Evolutionary conservation across 2,888 invertebrate species (phyloP).

Genomic region (Synergus itoensis): DNA sequence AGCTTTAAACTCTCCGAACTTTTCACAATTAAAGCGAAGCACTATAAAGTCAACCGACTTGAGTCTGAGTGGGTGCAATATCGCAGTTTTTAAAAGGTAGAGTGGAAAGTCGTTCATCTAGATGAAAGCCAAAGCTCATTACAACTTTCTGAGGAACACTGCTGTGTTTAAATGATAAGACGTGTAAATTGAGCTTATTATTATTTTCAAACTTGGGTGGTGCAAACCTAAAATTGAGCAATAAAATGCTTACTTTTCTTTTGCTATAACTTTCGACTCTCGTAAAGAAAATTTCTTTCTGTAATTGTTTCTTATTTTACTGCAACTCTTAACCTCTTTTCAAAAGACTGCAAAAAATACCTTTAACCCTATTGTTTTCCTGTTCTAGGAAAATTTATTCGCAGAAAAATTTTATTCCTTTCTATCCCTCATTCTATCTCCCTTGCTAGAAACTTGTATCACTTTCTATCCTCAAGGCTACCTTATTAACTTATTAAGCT

Average conservation of each 20-base stretch:
- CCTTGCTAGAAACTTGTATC: too few relatives aligned
- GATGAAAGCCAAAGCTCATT: constrained; percentile 27
- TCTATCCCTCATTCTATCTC: too few relatives aligned
- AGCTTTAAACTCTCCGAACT: constrained; percentile 4
- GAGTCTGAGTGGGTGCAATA: constrained; percentile 25
- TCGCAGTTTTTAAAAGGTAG: constrained; percentile 30
- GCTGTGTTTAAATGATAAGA: constrained; percentile 24
- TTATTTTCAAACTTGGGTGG: background rate
- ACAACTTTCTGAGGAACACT: constrained; percentile 28
- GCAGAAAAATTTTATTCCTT: too few relatives aligned
- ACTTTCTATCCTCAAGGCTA: too few relatives aligned
- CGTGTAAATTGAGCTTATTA: constrained; percentile 17
- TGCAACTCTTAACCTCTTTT: background rate
- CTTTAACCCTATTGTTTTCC: too few relatives aligned
- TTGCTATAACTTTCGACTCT: background rate
- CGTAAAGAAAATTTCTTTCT: background rate
- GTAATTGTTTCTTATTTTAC: background rate
- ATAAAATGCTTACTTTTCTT: constrained; percentile 19
- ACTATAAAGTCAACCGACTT: constrained; percentile 31
- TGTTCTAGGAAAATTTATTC: too few relatives aligned
- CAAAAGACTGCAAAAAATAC: background rate
- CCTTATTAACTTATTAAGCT: too few relatives aligned
- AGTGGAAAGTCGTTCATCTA: constrained; percentile 29
- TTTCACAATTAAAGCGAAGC: constrained; percentile 27
- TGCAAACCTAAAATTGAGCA: background rate